These are phyloP conservation scores for Lamellibrachia satsuma DNA, from an alignment of 2,888 invertebrate genomes.

Conservation along the genomic window DNA sequence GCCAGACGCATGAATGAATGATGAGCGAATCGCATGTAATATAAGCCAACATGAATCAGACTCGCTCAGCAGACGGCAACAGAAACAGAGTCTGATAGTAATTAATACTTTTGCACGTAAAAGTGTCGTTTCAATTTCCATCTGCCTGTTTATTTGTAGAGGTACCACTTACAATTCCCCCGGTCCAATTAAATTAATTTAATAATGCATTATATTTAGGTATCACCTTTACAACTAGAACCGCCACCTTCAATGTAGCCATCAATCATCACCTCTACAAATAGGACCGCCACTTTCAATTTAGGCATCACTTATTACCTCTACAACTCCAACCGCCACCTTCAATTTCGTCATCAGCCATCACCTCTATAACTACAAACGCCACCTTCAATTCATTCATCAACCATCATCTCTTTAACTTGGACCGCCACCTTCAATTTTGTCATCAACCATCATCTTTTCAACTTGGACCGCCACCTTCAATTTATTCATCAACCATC, in stretches of 20 bases:
- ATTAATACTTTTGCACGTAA: neutral
- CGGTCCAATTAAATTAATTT: neutral
- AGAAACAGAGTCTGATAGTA: neutral
- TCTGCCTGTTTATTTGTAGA: neutral
- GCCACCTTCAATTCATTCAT: too few species aligned
- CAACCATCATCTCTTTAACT: too few species aligned
- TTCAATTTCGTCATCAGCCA: too few species aligned
- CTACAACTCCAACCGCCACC: too few species aligned
- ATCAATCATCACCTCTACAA: neutral
- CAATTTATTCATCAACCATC: too few species aligned
- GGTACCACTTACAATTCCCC: neutral
- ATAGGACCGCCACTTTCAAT: too few species aligned
- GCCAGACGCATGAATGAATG: neutral
- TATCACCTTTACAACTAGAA: neutral
- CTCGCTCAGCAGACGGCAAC: neutral
- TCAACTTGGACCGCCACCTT: too few species aligned
- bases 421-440: too few species aligned
- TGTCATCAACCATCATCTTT: too few species aligned
- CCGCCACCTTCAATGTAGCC: neutral
- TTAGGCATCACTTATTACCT: too few species aligned
- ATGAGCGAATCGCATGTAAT: neutral
- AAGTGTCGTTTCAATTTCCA: neutral
- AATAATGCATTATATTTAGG: neutral
- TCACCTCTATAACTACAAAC: too few species aligned
- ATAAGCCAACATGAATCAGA: neutral